These are phyloP conservation scores for Cyrtodaria siliqua DNA, from an alignment of 2,888 invertebrate species.

Conservation along the genomic window DNA sequence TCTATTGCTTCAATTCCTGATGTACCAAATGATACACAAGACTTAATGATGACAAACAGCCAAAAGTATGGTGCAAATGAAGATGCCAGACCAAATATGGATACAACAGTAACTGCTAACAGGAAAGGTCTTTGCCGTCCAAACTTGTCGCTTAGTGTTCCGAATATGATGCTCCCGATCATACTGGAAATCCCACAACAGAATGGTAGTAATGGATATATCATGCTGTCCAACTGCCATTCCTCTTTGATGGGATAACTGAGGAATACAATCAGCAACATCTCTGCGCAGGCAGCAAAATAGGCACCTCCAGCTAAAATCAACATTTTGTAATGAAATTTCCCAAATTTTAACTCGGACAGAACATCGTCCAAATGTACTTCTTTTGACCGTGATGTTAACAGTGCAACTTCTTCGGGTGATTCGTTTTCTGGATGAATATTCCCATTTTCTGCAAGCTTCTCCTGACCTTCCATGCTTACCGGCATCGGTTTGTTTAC, in stretches of 20 bases:
- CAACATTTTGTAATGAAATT: constrained; percentile 76
- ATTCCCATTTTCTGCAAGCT: too few species aligned
- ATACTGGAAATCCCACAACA: constrained; percentile 73
- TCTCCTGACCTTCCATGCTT: not conserved
- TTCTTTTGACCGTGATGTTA: constrained; percentile 11
- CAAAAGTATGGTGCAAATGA: constrained; percentile 73
- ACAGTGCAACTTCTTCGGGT: not conserved
- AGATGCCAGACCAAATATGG: constrained; percentile 76
- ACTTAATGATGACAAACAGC: constrained; percentile 66
- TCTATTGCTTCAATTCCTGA: constrained; percentile 77
- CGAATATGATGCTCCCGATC: constrained; percentile 73
- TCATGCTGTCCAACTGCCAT: constrained; percentile 73
- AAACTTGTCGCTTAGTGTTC: constrained; percentile 76
- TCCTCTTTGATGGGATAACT: constrained; percentile 74
- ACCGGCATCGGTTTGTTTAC: constrained; percentile 34
- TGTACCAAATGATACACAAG: constrained; percentile 73
- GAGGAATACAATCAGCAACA: constrained; percentile 78
- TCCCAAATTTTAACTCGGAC: constrained; percentile 73
- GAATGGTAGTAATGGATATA: constrained; percentile 77
- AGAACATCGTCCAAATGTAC: constrained; percentile 74
- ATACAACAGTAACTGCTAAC: constrained; percentile 62
- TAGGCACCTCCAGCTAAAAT: constrained; percentile 76
- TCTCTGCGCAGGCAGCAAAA: constrained; percentile 79
- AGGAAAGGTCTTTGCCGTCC: constrained; percentile 76
- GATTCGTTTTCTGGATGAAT: too few species aligned